Base-by-base conservation (phyloP, 2,797 vertebrate genomes). In the Silurus aristotelis region DNA sequence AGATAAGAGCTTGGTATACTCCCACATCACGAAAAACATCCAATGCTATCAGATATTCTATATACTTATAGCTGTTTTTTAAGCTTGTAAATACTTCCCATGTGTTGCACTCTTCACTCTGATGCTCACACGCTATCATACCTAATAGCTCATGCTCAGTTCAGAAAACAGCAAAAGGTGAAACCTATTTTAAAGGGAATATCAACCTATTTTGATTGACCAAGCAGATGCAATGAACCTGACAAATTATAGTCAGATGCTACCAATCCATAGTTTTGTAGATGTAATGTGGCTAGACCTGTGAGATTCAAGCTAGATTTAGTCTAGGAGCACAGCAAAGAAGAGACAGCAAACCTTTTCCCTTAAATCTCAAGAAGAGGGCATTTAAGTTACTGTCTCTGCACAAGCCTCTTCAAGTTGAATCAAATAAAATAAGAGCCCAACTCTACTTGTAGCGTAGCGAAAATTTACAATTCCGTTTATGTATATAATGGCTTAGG, bases 401-500 rank as follows among this genome's bases (percentile, higher is more conserved):
- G 15, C 63, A 22, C 8, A 60, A 63, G 63, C 81, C 77, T 87
- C 61, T 61, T 76, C 73, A 86, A 86, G 87, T 73, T 80, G 70
- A 61, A 79, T 13, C n/a, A 87, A 88, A 90, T 89, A 71, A 85
- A 89, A 90, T 86, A 87, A 89, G 19, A 82, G 55, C 76, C 87
- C 31, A 25, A 43, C 46, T 84, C 52, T 70, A 70, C 80, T 85
- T 85, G 84, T 72, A 83, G 84, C 84, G 38, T 43, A 85, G 58
- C 8, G 31, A 60, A 81, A 27, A 64, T 87, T 89, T 87, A 89
- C 85, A 87, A 85, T 85, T 87, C 72, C 43, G 83, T 71, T 90
- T 87, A 87, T 82, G 83, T 86, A 86, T 87, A 87, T 88, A 84
- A 89, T 81, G 77, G 93, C 90, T 58, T 58, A 92, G 91, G 92